Percentiles rank a stretch among this genome's conserved stretches.
phyloP scores from a whole-genome alignment of 2,888 invertebrate species.

The Chorisops tibialis region DNA sequence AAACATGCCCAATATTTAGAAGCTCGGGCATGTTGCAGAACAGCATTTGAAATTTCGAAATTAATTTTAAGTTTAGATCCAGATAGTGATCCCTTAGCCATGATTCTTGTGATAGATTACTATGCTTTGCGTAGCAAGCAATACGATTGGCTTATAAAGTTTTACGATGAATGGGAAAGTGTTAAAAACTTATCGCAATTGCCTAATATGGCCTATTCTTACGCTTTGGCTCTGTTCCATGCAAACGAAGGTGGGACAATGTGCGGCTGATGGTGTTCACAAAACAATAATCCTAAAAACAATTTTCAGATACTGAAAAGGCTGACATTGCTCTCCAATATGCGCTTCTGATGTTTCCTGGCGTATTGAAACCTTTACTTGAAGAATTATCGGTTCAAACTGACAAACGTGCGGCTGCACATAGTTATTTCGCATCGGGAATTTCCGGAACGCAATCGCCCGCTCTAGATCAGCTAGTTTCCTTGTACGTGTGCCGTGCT shows the following conservation, averaged over 20 bases:
- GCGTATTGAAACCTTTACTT: constrained; percentile 66
- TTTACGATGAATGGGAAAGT: constrained; percentile 59
- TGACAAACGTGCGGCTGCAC: constrained; percentile 60
- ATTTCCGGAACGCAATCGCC: constrained; percentile 56
- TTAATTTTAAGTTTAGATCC: constrained; percentile 74
- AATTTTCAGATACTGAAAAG: constrained; percentile 44
- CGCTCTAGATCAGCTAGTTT: constrained; percentile 66
- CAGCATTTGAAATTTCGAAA: constrained; percentile 85
- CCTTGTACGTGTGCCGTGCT: constrained; percentile 70
- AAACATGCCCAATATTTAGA: constrained; percentile 76
- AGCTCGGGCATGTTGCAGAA: constrained; percentile 76
- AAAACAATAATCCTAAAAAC: too few species aligned
- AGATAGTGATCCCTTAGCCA: constrained; percentile 71
- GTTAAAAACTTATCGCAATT: constrained; percentile 70
- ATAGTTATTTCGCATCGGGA: constrained; percentile 50
- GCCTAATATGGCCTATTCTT: constrained; percentile 84
- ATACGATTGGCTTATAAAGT: constrained; percentile 66
- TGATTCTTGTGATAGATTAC: constrained; percentile 74
- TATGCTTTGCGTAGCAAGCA: constrained; percentile 75
- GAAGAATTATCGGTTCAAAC: constrained; percentile 74
- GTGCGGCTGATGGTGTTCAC: not conserved
- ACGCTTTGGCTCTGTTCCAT: constrained; percentile 70
- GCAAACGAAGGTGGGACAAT: constrained; percentile 50
- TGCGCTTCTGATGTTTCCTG: constrained; percentile 79
- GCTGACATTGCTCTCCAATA: constrained; percentile 69